Evolutionary conservation across 2,797 vertebrate species (phyloP).

Genomic region (Todus mexicanus): DNA sequence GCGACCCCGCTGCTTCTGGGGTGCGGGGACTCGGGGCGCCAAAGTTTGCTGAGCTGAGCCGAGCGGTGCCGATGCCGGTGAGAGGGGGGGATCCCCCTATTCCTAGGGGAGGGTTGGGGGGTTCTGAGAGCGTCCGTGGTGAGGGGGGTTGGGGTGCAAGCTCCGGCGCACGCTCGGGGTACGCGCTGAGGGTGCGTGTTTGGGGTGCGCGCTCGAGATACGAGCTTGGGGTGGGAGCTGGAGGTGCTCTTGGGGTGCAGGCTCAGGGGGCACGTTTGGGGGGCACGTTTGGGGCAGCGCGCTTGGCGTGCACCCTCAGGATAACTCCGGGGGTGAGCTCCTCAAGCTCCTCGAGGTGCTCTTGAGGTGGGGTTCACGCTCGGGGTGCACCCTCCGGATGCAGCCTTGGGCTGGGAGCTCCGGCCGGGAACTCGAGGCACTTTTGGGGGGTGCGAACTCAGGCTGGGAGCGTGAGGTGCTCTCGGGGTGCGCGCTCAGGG

Average conservation of each 20-base stretch:
- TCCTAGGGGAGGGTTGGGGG: not conserved
- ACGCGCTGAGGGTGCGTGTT: not conserved
- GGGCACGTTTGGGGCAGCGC: accelerated
- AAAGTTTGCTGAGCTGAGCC: constrained; percentile 11
- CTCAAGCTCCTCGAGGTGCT: too few relatives aligned
- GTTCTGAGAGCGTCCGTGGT: not conserved
- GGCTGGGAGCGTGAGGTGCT: not conserved
- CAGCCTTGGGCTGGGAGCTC: not conserved
- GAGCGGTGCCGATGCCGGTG: not conserved
- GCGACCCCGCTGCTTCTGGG: not conserved
- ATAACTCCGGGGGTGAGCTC: too few relatives aligned
- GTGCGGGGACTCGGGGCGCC: not conserved
- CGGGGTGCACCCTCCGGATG: not conserved
- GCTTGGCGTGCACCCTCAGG: not conserved
- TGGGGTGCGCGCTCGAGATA: not conserved
- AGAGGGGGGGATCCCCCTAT: not conserved
- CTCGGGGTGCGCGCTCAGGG: not conserved
- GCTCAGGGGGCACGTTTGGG: not conserved
- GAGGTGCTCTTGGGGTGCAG: not conserved
- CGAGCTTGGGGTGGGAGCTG: not conserved
- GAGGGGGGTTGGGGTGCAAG: not conserved
- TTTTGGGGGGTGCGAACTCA: not conserved
- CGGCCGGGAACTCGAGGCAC: not conserved
- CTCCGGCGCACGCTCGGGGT: not conserved
- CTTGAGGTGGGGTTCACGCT: not conserved